Evolutionary conservation across 2,113 vertebrate genomes (phyloP).

Genomic region (Bos indicus): DNA sequence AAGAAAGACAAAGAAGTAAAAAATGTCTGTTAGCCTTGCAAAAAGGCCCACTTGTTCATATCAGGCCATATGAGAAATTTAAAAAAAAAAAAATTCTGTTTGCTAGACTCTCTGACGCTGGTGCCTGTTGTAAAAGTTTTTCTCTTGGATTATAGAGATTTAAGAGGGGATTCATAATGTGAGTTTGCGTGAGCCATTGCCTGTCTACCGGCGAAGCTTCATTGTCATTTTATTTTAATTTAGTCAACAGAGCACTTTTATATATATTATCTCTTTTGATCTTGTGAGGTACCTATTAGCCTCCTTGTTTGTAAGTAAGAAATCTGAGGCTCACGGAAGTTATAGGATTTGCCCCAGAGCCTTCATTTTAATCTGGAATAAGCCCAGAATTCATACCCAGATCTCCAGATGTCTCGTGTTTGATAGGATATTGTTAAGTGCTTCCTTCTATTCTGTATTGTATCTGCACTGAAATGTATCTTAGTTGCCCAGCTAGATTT

Average conservation of each 20-base stretch:
- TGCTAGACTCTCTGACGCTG: background rate
- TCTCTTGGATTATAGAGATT: background rate
- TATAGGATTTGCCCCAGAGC: background rate
- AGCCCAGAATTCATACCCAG: background rate
- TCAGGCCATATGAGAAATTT: background rate
- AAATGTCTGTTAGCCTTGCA: constrained; percentile 38
- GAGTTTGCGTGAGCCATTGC: background rate
- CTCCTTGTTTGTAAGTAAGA: background rate
- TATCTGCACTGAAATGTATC: background rate
- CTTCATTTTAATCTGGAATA: background rate
- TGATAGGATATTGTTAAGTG: background rate
- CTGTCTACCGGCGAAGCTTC: background rate
- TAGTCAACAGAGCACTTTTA: background rate
- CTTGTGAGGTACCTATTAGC: background rate
- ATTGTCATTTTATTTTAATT: background rate
- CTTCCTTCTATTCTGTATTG: background rate
- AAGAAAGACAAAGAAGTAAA: constrained; percentile 26
- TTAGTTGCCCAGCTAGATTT: background rate
- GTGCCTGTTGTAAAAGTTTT: background rate
- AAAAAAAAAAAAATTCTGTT: background rate
- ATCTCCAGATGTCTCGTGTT: background rate
- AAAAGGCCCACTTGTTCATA: background rate
- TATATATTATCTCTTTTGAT: background rate
- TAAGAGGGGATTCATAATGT: background rate
- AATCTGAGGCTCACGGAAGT: background rate